Base-by-base conservation (phyloP, 2,888 invertebrate genomes). In the Saturnia japonica region DNA sequence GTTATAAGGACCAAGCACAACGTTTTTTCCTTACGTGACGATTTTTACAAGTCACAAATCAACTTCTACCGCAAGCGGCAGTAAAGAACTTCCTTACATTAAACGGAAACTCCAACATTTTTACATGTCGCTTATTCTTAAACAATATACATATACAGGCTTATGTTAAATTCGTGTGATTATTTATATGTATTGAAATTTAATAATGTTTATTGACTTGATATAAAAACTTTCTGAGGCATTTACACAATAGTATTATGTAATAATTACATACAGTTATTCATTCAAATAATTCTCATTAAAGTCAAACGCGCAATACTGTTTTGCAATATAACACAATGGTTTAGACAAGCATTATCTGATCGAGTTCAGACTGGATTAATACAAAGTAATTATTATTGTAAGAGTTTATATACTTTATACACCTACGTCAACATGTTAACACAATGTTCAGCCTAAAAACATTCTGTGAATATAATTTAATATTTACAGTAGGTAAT, bases 291-390 rank as follows among this genome's bases (percentile, higher is more conserved):
- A 70, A 54, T 70, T 67, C 51, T 67, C 66, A 70, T 67, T 51
- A 64, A 7, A 68, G 62, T 57, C 71, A 72, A 57, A 60, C 67
- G 70, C 69, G 71, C 67, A 70, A 79, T 77, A 71, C 71, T 68
- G 68, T 77, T 71, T 75, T 69, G 77, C 69, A 76, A 79, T 68
- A 67, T 64, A 54, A 73, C 67, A 75, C 77, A 79, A 73, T 76
- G 72, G 72, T 54, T 60, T 43, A 70, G 68, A 70, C 70, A 71
- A 66, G 57, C 34, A 70, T 57, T 74, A 69, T 74, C 64, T 72
- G 28, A 71, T 47, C 47, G 68, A 54, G 54, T 68, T 68, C 40
- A 34, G 40, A 40, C 64, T 64, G 64, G 64, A 64, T 40, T 40
- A 64, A 64, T 64, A 64, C 40, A 40, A 64, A 64, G n/a, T n/a